Conservation (phyloP, 2,113 vertebrate species). For the Lasiurus cinereus region DNA sequence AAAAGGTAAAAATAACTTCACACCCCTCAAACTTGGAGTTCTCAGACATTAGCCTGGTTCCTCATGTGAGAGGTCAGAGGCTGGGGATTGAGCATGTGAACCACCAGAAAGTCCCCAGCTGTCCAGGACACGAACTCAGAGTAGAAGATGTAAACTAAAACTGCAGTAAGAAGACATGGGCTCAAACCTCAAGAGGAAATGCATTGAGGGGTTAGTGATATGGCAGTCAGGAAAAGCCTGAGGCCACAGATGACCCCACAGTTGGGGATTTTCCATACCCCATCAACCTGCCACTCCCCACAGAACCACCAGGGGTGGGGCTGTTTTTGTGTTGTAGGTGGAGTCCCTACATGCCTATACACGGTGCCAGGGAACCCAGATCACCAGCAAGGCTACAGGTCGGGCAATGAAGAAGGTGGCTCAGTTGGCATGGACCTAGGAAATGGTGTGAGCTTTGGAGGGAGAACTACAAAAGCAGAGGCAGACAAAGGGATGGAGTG, state of each 20-base stretch:
- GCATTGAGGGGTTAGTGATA: not conserved
- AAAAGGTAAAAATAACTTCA: not conserved
- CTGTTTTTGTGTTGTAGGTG: constrained; percentile 21
- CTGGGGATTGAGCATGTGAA: not conserved
- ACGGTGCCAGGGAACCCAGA: constrained; percentile 28
- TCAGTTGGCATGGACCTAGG: not conserved
- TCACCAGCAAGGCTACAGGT: constrained; percentile 25
- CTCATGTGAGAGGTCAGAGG: not conserved
- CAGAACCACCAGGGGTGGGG: constrained; percentile 38
- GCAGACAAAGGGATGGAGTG: not conserved
- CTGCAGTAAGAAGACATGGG: not conserved
- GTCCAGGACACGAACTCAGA: not conserved
- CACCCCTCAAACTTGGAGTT: not conserved
- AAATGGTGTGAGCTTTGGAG: not conserved
- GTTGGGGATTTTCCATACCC: constrained; percentile 30
- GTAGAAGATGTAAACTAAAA: not conserved
- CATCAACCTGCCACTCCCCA: constrained; percentile 18
- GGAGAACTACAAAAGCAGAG: not conserved
- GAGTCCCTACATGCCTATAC: constrained; percentile 39
- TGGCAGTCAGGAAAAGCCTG: not conserved
- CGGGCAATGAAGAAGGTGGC: not conserved
- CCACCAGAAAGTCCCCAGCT: not conserved
- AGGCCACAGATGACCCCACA: not conserved
- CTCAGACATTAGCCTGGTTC: not conserved
- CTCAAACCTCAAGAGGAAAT: not conserved